Conservation (phyloP, 2,797 vertebrate genomes). For the Oreonectes daqikongensis region DNA sequence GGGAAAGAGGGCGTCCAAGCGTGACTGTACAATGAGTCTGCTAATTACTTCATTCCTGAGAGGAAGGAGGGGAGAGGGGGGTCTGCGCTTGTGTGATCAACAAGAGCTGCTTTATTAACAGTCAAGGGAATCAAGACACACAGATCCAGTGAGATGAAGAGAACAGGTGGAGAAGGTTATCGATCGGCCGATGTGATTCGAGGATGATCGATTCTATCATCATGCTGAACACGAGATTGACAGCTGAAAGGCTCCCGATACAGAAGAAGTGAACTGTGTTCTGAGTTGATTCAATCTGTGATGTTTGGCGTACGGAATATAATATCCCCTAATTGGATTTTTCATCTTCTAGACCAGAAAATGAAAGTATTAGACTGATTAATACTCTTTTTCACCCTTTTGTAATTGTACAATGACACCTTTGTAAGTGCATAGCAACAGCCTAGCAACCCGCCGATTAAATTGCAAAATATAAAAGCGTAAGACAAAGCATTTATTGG, state of each 20-base stretch:
- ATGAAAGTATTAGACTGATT: not conserved
- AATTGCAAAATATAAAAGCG: not conserved
- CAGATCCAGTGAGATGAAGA: constrained; percentile 3
- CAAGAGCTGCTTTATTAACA: constrained; percentile 53
- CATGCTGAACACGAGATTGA: not conserved
- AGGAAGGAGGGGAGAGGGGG: constrained; percentile 54
- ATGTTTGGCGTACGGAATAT: not conserved
- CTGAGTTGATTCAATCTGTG: constrained; percentile 15
- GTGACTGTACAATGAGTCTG: constrained; percentile 73
- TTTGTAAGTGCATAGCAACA: not conserved
- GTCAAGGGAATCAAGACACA: constrained; percentile 29
- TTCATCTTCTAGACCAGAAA: too few species aligned
- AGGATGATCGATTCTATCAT: not conserved
- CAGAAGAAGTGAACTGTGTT: not conserved
- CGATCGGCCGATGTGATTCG: not conserved
- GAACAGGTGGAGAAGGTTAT: constrained; percentile 12
- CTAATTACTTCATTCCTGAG: constrained; percentile 64
- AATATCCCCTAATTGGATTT: too few species aligned
- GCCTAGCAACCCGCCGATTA: not conserved
- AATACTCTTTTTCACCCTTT: too few species aligned
- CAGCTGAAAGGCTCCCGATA: not conserved
- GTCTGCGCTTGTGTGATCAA: constrained; percentile 54
- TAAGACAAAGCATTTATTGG: not conserved
- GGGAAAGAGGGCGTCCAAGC: constrained; percentile 67
- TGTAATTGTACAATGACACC: not conserved